phyloP scores from a whole-genome alignment of 92 coral and sea anemone genomes.

The Meandrina meandrites region DNA sequence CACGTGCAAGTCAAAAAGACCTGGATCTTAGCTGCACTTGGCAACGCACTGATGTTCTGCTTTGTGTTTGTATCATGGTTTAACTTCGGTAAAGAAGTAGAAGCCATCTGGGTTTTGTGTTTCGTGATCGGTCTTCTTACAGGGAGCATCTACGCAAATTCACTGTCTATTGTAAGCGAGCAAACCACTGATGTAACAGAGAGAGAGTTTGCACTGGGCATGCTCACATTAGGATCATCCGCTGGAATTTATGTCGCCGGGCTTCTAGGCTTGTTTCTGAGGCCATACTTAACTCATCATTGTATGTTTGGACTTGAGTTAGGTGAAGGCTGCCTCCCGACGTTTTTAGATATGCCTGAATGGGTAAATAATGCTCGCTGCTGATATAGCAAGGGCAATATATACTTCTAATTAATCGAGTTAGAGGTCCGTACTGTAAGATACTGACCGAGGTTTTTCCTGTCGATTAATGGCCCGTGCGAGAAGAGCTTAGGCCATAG shows the following conservation, averaged over 20 bases:
- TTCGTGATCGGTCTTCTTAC: slow-evolving; percentile 1
- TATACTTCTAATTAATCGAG: neutral
- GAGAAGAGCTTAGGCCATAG: too few relatives aligned
- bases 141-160: slow-evolving; percentile 12
- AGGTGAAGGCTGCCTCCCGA: slow-evolving; percentile 1
- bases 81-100: neutral
- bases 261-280: slow-evolving; percentile 10
- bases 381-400: neutral
- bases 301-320: slow-evolving; percentile 11
- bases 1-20: slow-evolving; percentile 18
- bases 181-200: neutral
- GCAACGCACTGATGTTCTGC: neutral
- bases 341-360: neutral
- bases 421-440: neutral
- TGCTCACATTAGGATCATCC: slow-evolving; percentile 31
- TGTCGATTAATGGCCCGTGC: neutral
- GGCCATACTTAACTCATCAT: slow-evolving; percentile 7
- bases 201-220: slow-evolving; percentile 36
- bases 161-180: neutral
- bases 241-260: slow-evolving; percentile 19
- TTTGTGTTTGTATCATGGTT: slow-evolving; percentile 30
- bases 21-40: slow-evolving; percentile 19
- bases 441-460: neutral
- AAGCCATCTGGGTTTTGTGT: neutral
- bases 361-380: neutral